These are phyloP conservation scores for Umimayanthus chanpuru DNA, from an alignment of 92 coral and sea anemone species.

Conservation along the genomic window DNA sequence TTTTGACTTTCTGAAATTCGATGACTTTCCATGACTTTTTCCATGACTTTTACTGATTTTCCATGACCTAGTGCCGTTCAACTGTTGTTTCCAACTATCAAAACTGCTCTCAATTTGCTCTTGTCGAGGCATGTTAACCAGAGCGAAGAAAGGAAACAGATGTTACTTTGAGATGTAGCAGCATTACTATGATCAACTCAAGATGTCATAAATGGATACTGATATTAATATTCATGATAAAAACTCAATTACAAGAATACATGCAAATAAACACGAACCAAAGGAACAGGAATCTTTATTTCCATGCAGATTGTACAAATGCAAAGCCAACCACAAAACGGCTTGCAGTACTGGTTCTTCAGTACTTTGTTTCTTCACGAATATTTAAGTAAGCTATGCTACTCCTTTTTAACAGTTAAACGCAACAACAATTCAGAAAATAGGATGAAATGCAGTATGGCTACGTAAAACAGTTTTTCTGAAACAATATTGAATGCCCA, in stretches of 20 bases:
- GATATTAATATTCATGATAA: neutral
- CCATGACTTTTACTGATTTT: no score
- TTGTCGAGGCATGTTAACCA: neutral
- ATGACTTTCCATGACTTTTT: no score
- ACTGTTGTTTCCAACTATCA: neutral
- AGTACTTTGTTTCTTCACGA: neutral
- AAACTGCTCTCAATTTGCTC: neutral
- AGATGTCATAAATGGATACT: neutral
- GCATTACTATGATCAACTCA: neutral
- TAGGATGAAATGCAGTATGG: conserved; percentile 3
- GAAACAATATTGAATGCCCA: conserved; percentile 27
- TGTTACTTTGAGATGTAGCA: neutral
- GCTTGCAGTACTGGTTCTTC: neutral
- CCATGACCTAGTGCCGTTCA: neutral
- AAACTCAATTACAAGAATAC: neutral
- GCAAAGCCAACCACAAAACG: neutral
- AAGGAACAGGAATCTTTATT: neutral
- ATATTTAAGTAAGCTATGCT: neutral
- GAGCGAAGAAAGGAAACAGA: neutral
- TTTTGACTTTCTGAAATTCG: no score
- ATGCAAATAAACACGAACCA: neutral
- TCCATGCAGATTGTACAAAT: neutral
- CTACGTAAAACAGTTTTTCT: conserved; percentile 22
- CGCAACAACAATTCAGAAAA: neutral
- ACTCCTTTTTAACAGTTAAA: conserved; percentile 1